Evolutionary conservation across 2,888 invertebrate genomes (phyloP), one percentile per base, ranked within the genome.

Genomic region (Drosophila austrosaltans): DNA sequence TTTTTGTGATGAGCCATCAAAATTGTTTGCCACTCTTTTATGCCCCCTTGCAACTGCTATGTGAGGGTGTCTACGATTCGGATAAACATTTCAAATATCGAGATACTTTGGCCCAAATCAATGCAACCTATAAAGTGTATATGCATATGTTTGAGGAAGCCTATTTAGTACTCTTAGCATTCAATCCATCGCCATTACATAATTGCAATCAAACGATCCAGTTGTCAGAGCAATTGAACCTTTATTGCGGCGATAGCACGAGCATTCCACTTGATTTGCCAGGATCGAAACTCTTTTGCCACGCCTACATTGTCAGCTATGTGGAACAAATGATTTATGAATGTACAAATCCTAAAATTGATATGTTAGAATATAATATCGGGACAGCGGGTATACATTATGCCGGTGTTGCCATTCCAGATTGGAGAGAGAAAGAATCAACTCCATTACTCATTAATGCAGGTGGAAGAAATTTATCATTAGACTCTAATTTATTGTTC

Each of bases 71-170:
- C 22, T 44, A 56, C 28, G 42, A 20, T 12, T 10, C 1, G 12
- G 58, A 69, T 20, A 53, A 57, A 1, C 22, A 48, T 6, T 3
- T 69, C 0, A 61, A 48, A 10, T 68, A 62, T 22, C 63, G 32
- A 16, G 68, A 68, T n/a, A 10, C 22, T 6, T 12, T 59, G 39
- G 53, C 36, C 0, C 5, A 3, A 4, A 30, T 40, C 1, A 59
- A 59, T 59, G 30, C 58, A 28, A 58, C 40, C 6, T 68, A 68
- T 20, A 63, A 42, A 40, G 36, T 69, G 1, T 72, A 53, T 4
- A 25, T 10, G 1, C 8, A 42, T 3, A 22, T 16, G 16, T 8
- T 8, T n/a, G 25, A 36, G 1, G 20, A 4, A 0, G 22, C 42
- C 1, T 30, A 16, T 4, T 57, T 32, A 1, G 6, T 71, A 6